Conservation (phyloP, 2,113 vertebrate species). For the Marmota monax region DNA sequence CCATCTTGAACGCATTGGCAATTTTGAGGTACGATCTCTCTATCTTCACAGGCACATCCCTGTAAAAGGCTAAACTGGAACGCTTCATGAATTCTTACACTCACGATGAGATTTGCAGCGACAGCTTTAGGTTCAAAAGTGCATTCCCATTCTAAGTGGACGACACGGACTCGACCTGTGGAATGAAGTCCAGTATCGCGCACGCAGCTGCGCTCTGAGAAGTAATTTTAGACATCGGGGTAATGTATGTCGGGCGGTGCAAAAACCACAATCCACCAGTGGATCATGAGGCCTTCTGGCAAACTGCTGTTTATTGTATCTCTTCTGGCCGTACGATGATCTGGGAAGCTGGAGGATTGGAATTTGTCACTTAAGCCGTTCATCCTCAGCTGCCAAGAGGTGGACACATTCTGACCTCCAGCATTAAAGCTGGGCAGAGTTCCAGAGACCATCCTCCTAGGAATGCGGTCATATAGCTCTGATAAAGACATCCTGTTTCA, state of each 20-base stretch:
- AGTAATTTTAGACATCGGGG: slow-evolving; percentile 68
- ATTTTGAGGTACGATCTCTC: slow-evolving; percentile 48
- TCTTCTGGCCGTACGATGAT: slow-evolving; percentile 22
- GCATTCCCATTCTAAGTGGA: slow-evolving; percentile 58
- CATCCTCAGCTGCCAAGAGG: slow-evolving; percentile 75
- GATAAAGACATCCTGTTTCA: slow-evolving; percentile 57
- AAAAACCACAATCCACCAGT: slow-evolving; percentile 69
- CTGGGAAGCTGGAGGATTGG: slow-evolving; percentile 58
- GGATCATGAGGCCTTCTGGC: slow-evolving; percentile 57
- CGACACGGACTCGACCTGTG: neutral
- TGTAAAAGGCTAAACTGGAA: slow-evolving; percentile 9
- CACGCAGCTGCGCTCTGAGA: slow-evolving; percentile 64
- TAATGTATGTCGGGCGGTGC: slow-evolving; percentile 62
- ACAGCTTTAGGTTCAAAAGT: slow-evolving; percentile 78
- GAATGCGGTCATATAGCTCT: neutral
- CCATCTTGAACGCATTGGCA: neutral
- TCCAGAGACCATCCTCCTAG: slow-evolving; percentile 20
- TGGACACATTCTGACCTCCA: slow-evolving; percentile 65
- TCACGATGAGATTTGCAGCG: slow-evolving; percentile 61
- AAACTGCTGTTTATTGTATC: slow-evolving; percentile 60
- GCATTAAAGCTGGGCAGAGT: slow-evolving; percentile 58
- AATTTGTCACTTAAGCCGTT: slow-evolving; percentile 74
- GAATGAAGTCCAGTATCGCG: slow-evolving; percentile 37
- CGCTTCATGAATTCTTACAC: slow-evolving; percentile 46
- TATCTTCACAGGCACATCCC: slow-evolving; percentile 3